phyloP scores from a whole-genome alignment of 2,888 invertebrate genomes.

The Dorcus hopei region DNA sequence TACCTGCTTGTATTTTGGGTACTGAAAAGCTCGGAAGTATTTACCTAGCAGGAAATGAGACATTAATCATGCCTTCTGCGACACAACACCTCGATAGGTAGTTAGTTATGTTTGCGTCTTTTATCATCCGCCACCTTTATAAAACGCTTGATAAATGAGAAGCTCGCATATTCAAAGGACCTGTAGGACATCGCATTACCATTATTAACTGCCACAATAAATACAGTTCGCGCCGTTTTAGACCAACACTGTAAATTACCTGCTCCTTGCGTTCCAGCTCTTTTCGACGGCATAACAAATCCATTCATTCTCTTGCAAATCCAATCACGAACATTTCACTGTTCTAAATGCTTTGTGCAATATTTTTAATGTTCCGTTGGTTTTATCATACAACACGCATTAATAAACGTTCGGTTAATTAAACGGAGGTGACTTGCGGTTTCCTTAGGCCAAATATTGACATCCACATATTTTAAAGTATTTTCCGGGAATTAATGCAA shows the following conservation, averaged over 20 bases:
- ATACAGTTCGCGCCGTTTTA: background rate
- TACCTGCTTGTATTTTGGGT: too few relatives aligned
- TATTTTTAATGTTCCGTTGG: background rate
- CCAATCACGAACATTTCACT: background rate
- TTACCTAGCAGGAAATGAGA: constrained; percentile 28
- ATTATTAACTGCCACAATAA: constrained; percentile 13
- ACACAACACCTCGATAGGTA: constrained; percentile 3
- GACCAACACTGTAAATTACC: background rate
- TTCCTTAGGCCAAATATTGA: background rate
- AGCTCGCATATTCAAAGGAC: constrained; percentile 9
- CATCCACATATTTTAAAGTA: background rate
- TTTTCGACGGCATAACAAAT: background rate
- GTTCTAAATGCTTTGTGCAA: background rate
- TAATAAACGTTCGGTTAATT: background rate
- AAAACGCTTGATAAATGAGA: constrained; percentile 2
- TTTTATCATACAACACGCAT: background rate
- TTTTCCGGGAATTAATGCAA: background rate
- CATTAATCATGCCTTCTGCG: constrained; percentile 26
- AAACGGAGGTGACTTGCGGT: background rate
- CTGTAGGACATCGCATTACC: constrained; percentile 16
- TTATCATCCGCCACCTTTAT: background rate
- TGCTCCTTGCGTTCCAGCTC: background rate
- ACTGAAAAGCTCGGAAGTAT: constrained; percentile 19
- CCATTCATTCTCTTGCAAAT: background rate
- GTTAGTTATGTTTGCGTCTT: background rate